A percentile compares a stretch with the other conserved stretches of the same genome.
Evolutionary conservation across 2,888 invertebrate genomes (phyloP).

Genomic region (Hyalella azteca): DNA sequence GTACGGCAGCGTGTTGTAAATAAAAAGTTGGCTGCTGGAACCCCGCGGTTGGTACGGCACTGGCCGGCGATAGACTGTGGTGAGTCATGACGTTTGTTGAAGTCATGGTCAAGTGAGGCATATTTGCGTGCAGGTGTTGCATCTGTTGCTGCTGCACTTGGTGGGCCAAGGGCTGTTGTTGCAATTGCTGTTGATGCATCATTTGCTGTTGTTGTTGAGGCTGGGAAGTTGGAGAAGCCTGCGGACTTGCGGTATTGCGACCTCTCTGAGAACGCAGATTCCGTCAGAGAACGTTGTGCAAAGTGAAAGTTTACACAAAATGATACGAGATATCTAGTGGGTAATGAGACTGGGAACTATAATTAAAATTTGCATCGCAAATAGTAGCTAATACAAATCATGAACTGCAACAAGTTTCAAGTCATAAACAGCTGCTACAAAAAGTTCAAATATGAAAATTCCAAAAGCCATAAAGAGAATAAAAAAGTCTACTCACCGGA

Average conservation of each 20-base stretch:
- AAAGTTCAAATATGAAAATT: not conserved
- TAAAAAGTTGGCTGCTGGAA: not conserved
- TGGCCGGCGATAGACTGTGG: not conserved
- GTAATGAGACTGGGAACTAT: too few relatives aligned
- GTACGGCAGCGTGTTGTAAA: not conserved
- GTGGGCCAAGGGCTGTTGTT: not conserved
- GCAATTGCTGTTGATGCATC: slow-evolving; percentile 40
- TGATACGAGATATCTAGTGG: too few relatives aligned
- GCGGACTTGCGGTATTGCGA: slow-evolving; percentile 19
- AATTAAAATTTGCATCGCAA: too few relatives aligned
- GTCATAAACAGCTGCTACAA: too few relatives aligned
- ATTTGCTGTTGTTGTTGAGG: slow-evolving; percentile 43
- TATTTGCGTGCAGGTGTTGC: not conserved
- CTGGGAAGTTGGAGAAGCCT: slow-evolving; percentile 40
- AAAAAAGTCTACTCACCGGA: not conserved
- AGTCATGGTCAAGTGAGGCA: slow-evolving; percentile 9
- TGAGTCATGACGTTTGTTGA: slow-evolving; percentile 18
- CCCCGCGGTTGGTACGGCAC: slow-evolving; percentile 1
- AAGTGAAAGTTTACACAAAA: too few relatives aligned
- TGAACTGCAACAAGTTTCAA: too few relatives aligned
- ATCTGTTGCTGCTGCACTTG: not conserved
- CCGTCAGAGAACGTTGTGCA: too few relatives aligned
- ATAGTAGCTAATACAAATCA: too few relatives aligned
- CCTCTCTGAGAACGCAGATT: too few relatives aligned
- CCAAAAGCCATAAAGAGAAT: not conserved